Evolutionary conservation across 2,797 vertebrate genomes (phyloP).

Genomic region (Petrocephalus sullivani): DNA sequence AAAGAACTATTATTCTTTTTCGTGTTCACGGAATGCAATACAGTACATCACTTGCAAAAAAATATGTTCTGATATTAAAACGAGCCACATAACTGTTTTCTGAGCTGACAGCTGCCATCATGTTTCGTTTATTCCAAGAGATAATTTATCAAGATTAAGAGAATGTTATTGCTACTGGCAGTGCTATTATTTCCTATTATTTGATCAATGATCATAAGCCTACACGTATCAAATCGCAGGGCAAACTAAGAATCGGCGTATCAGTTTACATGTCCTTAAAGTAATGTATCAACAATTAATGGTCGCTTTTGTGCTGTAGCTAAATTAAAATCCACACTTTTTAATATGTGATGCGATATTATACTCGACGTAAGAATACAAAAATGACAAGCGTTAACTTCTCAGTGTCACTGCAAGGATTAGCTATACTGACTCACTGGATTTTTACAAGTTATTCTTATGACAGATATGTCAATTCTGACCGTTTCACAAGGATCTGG

Average conservation of each 20-base stretch:
- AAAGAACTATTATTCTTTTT: not conserved
- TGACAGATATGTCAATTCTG: not conserved
- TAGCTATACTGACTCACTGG: too few relatives aligned
- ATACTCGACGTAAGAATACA: too few relatives aligned
- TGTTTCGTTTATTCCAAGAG: not conserved
- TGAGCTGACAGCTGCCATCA: not conserved
- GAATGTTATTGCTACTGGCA: not conserved
- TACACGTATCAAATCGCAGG: not conserved
- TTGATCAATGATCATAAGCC: not conserved
- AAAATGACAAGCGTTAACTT: too few relatives aligned
- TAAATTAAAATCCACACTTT: too few relatives aligned
- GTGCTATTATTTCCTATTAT: not conserved
- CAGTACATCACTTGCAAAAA: not conserved
- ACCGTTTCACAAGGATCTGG: not conserved
- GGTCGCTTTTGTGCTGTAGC: not conserved
- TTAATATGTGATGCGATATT: too few relatives aligned
- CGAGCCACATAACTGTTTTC: not conserved
- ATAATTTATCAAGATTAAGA: not conserved
- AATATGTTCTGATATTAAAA: not conserved
- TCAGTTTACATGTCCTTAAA: not conserved
- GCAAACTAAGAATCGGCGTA: not conserved
- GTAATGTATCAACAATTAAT: not conserved
- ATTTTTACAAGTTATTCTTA: not conserved
- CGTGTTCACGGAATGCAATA: not conserved
- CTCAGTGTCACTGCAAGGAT: too few relatives aligned